These are phyloP conservation scores for Acanthoscelides obtectus DNA, from an alignment of 2,888 invertebrate species.

Conservation along the genomic window DNA sequence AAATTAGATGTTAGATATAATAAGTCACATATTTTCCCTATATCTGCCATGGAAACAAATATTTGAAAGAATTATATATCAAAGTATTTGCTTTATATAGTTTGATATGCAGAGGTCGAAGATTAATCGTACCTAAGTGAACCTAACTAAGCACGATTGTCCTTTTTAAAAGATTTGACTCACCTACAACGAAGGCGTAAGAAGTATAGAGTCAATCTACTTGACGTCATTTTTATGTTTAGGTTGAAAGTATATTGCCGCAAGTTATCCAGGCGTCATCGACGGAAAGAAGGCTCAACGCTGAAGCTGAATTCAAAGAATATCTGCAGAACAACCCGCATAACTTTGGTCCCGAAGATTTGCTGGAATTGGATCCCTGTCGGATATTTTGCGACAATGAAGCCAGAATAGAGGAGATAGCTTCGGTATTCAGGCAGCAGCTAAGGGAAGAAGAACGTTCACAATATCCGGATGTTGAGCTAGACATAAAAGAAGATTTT, in stretches of 20 bases:
- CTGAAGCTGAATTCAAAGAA: background rate
- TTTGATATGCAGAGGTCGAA: no score
- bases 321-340: background rate
- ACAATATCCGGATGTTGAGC: background rate
- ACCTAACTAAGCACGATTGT: no score
- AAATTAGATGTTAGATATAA: no score
- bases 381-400: background rate
- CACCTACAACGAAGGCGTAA: no score
- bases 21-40: no score
- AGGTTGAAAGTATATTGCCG: background rate
- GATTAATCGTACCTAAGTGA: no score
- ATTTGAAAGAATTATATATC: no score
- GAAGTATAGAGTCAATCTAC: no score
- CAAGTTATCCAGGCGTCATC: background rate
- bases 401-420: background rate
- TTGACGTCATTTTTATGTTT: background rate
- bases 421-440: background rate
- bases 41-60: no score
- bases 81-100: no score
- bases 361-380: background rate
- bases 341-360: background rate
- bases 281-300: background rate
- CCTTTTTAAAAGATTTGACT: no score
- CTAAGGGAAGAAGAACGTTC: background rate
- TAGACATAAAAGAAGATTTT: no score